Conservation (phyloP, 2,888 invertebrate species). For the Nyleta sp. region DNA sequence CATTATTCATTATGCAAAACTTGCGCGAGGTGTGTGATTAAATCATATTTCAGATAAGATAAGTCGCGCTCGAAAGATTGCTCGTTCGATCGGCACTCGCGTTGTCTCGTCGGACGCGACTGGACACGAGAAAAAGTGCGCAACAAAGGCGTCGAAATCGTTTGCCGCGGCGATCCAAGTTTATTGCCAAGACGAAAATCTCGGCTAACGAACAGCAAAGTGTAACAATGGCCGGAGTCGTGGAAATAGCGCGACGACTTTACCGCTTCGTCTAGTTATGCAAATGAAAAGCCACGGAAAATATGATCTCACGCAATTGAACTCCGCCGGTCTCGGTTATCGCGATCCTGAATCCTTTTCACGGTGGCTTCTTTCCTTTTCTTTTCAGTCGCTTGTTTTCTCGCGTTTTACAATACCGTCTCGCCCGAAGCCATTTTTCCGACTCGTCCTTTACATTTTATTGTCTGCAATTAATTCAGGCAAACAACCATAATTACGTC, state of each 20-base stretch:
- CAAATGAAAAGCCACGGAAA: conserved; percentile 16
- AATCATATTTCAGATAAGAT: conserved; percentile 58
- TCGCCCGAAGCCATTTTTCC: conserved; percentile 18
- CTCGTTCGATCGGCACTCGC: conserved; percentile 35
- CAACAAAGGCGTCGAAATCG: conserved; percentile 42
- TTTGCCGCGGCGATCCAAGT: conserved; percentile 45
- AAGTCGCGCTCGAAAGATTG: conserved; percentile 38
- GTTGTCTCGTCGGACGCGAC: conserved; percentile 34
- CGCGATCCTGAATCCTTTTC: conserved; percentile 24
- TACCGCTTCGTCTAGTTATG: conserved; percentile 13
- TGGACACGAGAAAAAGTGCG: conserved; percentile 13
- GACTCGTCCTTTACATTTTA: conserved; percentile 72
- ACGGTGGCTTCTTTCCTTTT: not conserved
- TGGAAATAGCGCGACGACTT: conserved; percentile 28
- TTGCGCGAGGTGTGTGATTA: conserved; percentile 23
- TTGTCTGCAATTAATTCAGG: conserved; percentile 41
- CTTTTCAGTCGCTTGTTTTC: conserved; percentile 8
- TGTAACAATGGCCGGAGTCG: conserved; percentile 22
- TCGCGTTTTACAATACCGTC: conserved; percentile 19
- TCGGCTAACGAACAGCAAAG: conserved; percentile 7
- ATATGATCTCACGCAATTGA: conserved; percentile 16
- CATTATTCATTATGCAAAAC: conserved; percentile 49
- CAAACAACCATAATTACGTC: conserved; percentile 44
- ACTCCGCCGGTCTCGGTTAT: not conserved
- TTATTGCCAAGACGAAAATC: conserved; percentile 26